A percentile compares a stretch with the other conserved stretches of the same genome.
These are phyloP conservation scores for Sipha maydis DNA, from an alignment of 2,888 invertebrate species.

Conservation along the genomic window DNA sequence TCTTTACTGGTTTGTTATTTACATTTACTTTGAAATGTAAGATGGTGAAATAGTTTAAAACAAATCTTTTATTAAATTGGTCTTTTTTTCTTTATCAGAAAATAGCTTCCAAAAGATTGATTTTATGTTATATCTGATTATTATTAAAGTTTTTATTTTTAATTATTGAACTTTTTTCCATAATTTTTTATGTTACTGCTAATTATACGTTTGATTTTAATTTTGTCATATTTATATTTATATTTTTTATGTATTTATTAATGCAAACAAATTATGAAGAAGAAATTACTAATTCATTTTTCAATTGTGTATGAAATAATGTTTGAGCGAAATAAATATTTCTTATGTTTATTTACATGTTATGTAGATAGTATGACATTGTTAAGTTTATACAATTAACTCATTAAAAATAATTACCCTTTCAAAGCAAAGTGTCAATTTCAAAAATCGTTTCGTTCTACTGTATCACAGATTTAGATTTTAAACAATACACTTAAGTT, in stretches of 20 bases:
- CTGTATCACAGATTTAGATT: constrained; percentile 58
- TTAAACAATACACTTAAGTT: constrained; percentile 31
- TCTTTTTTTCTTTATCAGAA: not conserved
- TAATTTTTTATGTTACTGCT: not conserved
- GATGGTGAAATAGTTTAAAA: not conserved
- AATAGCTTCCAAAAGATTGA: not conserved
- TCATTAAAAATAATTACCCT: constrained; percentile 43
- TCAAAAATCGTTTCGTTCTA: constrained; percentile 29
- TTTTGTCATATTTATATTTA: not conserved
- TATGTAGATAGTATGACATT: constrained; percentile 6
- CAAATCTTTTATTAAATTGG: not conserved
- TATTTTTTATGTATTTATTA: not conserved
- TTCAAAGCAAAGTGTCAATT: constrained; percentile 37
- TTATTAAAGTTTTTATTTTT: too few relatives aligned
- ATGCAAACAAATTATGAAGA: not conserved
- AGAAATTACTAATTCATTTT: not conserved
- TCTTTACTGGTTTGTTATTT: constrained; percentile 1
- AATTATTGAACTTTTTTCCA: not conserved
- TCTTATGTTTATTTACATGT: not conserved
- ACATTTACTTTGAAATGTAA: not conserved
- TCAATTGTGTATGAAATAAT: not conserved
- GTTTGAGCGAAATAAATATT: constrained; percentile 41
- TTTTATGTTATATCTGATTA: not conserved
- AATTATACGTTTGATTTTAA: not conserved
- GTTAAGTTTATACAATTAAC: constrained; percentile 28